Percentiles rank a stretch among this genome's conserved stretches.
Conservation (phyloP, 2,113 vertebrate species). For the Capra hircus region DNA sequence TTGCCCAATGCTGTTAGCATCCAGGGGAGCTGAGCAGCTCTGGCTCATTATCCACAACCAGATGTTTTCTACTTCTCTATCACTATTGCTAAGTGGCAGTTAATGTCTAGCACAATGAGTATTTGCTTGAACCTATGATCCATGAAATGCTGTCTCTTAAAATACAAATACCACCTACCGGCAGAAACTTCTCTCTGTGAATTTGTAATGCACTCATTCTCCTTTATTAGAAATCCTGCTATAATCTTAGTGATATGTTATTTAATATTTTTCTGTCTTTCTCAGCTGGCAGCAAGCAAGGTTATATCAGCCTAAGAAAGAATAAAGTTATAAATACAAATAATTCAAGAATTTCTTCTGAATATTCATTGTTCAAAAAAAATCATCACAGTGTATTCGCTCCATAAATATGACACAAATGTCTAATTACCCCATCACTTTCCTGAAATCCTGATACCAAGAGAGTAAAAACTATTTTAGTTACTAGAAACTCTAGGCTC, state of each 20-base stretch:
- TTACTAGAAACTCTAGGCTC: neutral
- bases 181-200: neutral
- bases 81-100: conserved; percentile 63
- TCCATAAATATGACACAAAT: neutral
- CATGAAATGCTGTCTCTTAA: conserved; percentile 60
- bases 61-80: conserved; percentile 69
- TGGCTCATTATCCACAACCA: conserved; percentile 70
- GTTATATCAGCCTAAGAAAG: neutral
- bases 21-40: conserved; percentile 55
- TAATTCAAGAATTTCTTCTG: neutral
- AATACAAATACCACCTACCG: conserved; percentile 56
- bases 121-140: conserved; percentile 67
- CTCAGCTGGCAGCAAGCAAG: neutral
- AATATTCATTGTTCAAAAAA: neutral
- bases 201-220: conserved; percentile 27
- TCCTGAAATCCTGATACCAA: neutral
- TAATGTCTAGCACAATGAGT: conserved; percentile 63
- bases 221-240: conserved; percentile 28
- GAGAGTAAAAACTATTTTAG: neutral
- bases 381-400: neutral
- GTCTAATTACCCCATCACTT: neutral
- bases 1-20: conserved; percentile 68
- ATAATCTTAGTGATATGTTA: neutral
- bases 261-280: neutral
- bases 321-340: neutral